These are phyloP conservation scores for Lepilemur septentrionalis DNA, from an alignment of 2,797 vertebrate genomes.

Conservation along the genomic window DNA sequence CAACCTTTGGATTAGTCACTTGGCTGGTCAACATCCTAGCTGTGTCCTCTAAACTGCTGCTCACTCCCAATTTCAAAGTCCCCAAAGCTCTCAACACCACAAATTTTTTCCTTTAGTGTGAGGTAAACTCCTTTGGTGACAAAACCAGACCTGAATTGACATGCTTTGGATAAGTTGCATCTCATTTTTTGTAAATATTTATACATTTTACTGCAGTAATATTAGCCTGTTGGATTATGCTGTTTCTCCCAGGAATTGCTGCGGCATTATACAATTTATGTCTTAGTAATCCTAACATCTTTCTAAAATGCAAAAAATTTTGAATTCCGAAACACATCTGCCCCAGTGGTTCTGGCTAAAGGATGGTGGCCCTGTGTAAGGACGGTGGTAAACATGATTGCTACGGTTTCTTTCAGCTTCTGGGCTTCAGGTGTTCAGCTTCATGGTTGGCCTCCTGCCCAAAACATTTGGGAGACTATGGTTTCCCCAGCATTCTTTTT, in stretches of 20 bases:
- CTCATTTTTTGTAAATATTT: slow-evolving; percentile 40
- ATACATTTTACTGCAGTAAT: neutral
- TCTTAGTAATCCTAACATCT: slow-evolving; percentile 31
- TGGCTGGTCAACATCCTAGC: neutral
- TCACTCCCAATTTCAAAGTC: neutral
- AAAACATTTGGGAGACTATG: neutral
- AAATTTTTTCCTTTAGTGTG: neutral
- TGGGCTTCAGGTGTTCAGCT: slow-evolving; percentile 2
- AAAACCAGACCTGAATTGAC: neutral
- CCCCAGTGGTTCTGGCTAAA: neutral
- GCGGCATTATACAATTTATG: neutral
- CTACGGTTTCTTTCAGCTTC: slow-evolving; percentile 12
- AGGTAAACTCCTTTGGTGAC: neutral
- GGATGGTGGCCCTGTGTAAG: neutral
- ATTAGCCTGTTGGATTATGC: neutral
- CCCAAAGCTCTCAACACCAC: neutral
- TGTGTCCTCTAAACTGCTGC: neutral
- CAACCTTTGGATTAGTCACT: neutral
- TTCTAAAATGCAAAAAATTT: neutral
- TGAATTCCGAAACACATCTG: slow-evolving; percentile 15
- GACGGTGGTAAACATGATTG: neutral
- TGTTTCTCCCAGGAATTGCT: neutral
- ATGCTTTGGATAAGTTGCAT: neutral
- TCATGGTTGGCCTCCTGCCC: neutral
- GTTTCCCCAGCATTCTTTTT: neutral